phyloP scores from a whole-genome alignment of 2,797 vertebrate species.

The Rhinophrynus dorsalis region DNA sequence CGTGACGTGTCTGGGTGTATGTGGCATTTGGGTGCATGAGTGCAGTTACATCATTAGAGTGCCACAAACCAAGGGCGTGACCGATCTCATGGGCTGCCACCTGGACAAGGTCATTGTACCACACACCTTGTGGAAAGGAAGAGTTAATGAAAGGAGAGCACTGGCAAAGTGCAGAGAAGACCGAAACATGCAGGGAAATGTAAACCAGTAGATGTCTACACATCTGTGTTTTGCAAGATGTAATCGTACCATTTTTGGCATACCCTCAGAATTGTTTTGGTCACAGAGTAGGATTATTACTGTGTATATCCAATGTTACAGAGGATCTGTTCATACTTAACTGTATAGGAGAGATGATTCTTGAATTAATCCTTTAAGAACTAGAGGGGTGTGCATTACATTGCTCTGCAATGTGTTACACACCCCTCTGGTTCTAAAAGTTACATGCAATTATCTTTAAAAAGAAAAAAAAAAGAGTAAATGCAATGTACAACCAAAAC shows the following conservation, averaged over 20 bases:
- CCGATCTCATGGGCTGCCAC: conserved; percentile 83
- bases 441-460: no score
- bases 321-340: no score
- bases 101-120: conserved; percentile 83
- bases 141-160: background rate
- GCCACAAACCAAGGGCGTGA: conserved; percentile 81
- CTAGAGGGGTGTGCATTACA: no score
- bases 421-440: no score
- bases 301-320: no score
- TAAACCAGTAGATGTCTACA: background rate
- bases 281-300: no score
- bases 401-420: no score
- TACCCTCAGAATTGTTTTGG: no score
- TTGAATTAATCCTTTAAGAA: no score
- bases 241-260: background rate
- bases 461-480: no score
- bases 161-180: background rate
- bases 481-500: no score
- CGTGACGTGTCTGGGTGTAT: conserved; percentile 73
- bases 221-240: background rate
- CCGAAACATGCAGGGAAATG: background rate
- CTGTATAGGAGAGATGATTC: no score
- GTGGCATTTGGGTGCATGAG: conserved; percentile 85
- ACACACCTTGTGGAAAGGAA: conserved; percentile 67
- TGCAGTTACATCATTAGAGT: conserved; percentile 71